Evolutionary conservation across 2,888 invertebrate species (phyloP), one percentile per base, ranked within the genome.

Genomic region (Lasioglossum pauxillum): DNA sequence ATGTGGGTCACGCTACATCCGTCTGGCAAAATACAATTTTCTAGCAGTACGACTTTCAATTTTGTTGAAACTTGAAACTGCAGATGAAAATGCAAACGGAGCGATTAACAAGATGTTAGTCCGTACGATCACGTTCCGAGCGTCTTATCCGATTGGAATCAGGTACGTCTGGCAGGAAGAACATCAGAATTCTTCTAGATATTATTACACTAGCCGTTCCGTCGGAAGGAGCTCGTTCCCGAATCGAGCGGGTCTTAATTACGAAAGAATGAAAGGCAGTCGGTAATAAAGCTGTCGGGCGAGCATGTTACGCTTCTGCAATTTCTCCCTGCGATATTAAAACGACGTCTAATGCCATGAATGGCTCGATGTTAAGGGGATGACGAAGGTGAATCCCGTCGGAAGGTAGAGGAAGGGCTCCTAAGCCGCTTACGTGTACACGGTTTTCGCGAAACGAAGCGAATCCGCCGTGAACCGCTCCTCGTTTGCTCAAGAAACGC

Each of bases 321-420:
- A 84, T 84, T 84, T 71, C 84, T n/a, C 27, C 44, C 14, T 5
- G 69, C n/a, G 60, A 84, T 84, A 84, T 84, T 84, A 84, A 84
- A 84, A 78, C 60, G 84, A 71, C 77, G 74, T 41, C 57, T 75
- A 49, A 78, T 78, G 74, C 74, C 46, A 74, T 60, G 57, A 78
- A 60, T 46, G 46, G 57, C 38, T 14, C 41, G 78, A 78, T 84
- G 84, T 84, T 84, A 84, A 84, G 84, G 84, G 78, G 74, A 84
- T 60, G 85, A 84, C 78, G 78, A 78, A 75, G 78, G 74, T 78
- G 84, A 78, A 75, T 84, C 74, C 64, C 60, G 57, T 60, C 84
- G 69, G 78, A 84, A 75, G 49, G 23, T 53, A 44, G 72, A 74
- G 81, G 53, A 73, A 83, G 49, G 49, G 69, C 46, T 38, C 64